A percentile compares a stretch with the other conserved stretches of the same genome.
These are phyloP conservation scores for Nymphalis urticae DNA, from an alignment of 2,888 invertebrate species.

Conservation along the genomic window DNA sequence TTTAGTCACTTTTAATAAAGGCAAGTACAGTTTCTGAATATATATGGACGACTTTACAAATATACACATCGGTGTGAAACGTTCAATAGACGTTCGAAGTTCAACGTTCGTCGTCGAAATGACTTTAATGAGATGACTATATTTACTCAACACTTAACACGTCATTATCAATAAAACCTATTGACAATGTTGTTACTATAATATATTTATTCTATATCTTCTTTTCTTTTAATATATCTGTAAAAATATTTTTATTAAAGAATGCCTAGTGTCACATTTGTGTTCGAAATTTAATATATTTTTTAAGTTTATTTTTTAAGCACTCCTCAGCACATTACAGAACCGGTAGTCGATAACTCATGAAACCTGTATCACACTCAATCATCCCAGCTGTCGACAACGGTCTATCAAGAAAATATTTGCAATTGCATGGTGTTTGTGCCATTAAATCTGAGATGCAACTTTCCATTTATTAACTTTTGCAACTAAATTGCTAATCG, in stretches of 20 bases:
- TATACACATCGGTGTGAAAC: conserved; percentile 39
- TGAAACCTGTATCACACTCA: conserved; percentile 13
- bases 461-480: not conserved
- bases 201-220: not conserved
- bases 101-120: conserved; percentile 36
- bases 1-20: not conserved
- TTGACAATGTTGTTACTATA: not conserved
- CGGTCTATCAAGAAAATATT: conserved; percentile 13
- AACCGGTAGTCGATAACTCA: conserved; percentile 7
- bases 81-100: conserved; percentile 17
- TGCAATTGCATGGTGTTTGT: conserved; percentile 6
- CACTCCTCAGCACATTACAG: not conserved
- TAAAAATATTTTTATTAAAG: not conserved
- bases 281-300: not conserved
- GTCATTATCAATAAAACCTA: not conserved
- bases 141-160: conserved; percentile 6
- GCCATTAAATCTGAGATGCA: not conserved
- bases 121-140: conserved; percentile 33
- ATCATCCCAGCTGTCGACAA: conserved; percentile 7
- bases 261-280: too few species aligned
- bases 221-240: not conserved
- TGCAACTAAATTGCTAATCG: conserved; percentile 6
- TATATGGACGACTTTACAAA: conserved; percentile 20
- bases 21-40: conserved; percentile 4
- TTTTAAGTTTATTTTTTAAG: conserved; percentile 4